Evolutionary conservation across 2,888 invertebrate genomes (phyloP).

Genomic region (Cryptosula pallasiana): DNA sequence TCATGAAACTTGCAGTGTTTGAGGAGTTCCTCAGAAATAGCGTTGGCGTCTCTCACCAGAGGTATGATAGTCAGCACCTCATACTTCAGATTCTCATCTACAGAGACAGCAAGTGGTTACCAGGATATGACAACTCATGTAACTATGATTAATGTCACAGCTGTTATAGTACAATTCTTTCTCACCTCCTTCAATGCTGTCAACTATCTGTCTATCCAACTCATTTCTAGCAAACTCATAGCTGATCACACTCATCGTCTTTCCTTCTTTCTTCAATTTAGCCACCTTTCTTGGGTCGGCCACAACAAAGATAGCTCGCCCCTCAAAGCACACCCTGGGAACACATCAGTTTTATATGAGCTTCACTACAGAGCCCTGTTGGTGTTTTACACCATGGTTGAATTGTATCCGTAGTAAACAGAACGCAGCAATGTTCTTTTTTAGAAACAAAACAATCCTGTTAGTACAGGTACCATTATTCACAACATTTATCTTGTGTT

Average conservation of each 20-base stretch:
- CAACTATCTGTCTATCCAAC: conserved; percentile 30
- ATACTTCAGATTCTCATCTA: conserved; percentile 30
- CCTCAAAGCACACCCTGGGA: conserved; percentile 31
- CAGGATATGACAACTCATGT: too few species aligned
- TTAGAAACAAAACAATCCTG: too few species aligned
- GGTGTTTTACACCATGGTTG: too few species aligned
- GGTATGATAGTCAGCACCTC: conserved; percentile 33
- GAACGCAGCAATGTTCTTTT: too few species aligned
- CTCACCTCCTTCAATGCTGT: conserved; percentile 28
- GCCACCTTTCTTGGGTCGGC: conserved; percentile 29
- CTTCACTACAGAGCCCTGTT: too few species aligned
- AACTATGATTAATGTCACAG: too few species aligned
- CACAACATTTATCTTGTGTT: too few species aligned
- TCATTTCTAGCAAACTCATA: conserved; percentile 32
- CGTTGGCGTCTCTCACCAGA: conserved; percentile 32
- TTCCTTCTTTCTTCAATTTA: conserved; percentile 28
- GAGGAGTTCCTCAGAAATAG: conserved; percentile 32
- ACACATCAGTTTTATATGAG: too few species aligned
- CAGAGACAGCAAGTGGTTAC: too few species aligned
- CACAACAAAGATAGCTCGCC: conserved; percentile 32
- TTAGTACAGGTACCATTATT: too few species aligned
- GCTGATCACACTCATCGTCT: conserved; percentile 28
- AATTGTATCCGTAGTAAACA: too few species aligned
- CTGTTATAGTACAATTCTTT: background rate
- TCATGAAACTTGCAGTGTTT: conserved; percentile 29